A percentile compares a stretch with the other conserved stretches of the same genome.
These are phyloP conservation scores for Urocynchramus pylzowi DNA, from an alignment of 2,113 vertebrate genomes.

Conservation along the genomic window DNA sequence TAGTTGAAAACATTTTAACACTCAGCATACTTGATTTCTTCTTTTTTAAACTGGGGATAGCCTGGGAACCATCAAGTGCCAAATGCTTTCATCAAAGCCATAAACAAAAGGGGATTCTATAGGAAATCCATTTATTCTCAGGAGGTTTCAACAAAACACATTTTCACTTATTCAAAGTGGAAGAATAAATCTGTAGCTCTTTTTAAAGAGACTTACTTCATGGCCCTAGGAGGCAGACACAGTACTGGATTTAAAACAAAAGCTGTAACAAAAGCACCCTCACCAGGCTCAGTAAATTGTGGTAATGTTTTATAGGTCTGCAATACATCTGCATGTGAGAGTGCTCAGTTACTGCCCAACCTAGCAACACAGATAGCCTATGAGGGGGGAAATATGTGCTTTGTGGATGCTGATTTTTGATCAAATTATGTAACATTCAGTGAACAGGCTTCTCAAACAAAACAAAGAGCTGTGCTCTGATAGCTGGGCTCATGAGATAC, in stretches of 20 bases:
- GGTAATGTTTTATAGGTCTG: not conserved
- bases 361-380: not conserved
- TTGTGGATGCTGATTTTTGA: not conserved
- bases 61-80: slow-evolving; percentile 69
- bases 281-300: slow-evolving; percentile 21
- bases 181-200: slow-evolving; percentile 63
- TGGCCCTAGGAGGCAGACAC: slow-evolving; percentile 32
- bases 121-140: slow-evolving; percentile 60
- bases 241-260: slow-evolving; percentile 60
- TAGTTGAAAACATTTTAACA: slow-evolving; percentile 30
- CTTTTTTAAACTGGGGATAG: slow-evolving; percentile 10
- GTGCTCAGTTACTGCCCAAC: not conserved
- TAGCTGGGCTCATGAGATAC: not conserved
- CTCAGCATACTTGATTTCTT: not conserved
- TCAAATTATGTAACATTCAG: not conserved
- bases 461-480: not conserved
- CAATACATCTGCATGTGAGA: not conserved
- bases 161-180: slow-evolving; percentile 66
- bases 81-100: slow-evolving; percentile 58
- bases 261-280: slow-evolving; percentile 36
- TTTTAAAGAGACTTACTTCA: slow-evolving; percentile 33
- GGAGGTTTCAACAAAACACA: slow-evolving; percentile 60
- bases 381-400: not conserved
- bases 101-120: slow-evolving; percentile 62
- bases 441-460: not conserved